Base-by-base conservation (phyloP, 2,888 invertebrate genomes). In the Microctonus brassicae region DNA sequence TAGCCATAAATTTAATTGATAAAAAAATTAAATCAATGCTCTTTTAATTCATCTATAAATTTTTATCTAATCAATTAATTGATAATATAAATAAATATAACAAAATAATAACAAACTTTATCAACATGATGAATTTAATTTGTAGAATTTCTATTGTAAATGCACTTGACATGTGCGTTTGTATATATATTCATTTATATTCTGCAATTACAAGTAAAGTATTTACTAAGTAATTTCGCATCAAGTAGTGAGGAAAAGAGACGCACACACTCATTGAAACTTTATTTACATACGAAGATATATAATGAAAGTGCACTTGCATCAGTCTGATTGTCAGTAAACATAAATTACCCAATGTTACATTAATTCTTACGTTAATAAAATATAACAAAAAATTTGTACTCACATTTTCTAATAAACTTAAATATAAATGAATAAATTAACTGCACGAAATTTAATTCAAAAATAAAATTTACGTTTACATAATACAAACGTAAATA, bases 211-310 rank as follows among this genome's bases (percentile, higher is more conserved):
- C n/a, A n/a, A n/a, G 6, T 47, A n/a, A 11, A 57, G 57, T 29
- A 57, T n/a, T 57, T 57, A n/a, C 10, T 24, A 57, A 57, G 57
- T 57, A 26, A 57, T 57, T 57, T 57, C 57, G 10, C 26, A 57
- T 24, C 26, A 57, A 57, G 13, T 29, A 57, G 11, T n/a, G n/a
- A 29, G 13, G 26, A 57, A 24, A 26, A 13, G 17, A n/a, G n/a
- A 29, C 29, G 7, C 29, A n/a, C 17, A n/a, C 47, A 47, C 20
- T 17, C 47, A 47, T 17, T 17, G 17, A 47, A 17, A 47, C 47
- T 39, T 39, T 39, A 47, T 17, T 7, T 17, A n/a, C 17, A n/a
- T 47, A 47, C 17, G 7, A 17, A 47, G 17, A 47, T 17, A 47
- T 47, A 47, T 17, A n/a, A 20, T n/a, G 17, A 17, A 17, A 47